Evolutionary conservation across 1,140 invertebrate genomes (phyloP).

Genomic region (Hirudo medicinalis): DNA sequence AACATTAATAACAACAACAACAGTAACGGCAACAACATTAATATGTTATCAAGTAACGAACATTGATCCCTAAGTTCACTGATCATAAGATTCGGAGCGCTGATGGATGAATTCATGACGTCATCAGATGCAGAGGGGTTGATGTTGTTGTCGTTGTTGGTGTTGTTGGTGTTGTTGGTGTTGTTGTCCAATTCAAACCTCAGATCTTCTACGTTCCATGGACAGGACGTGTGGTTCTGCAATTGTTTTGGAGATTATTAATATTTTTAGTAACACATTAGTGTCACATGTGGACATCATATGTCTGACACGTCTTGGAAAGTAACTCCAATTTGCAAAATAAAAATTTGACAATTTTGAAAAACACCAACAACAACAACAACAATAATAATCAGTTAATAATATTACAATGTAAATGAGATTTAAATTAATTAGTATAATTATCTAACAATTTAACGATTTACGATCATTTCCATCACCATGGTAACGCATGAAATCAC

Average conservation of each 20-base stretch:
- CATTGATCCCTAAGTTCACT: too few relatives aligned
- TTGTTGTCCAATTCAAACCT: constrained; percentile 9
- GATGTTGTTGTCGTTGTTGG: background rate
- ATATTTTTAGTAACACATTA: background rate
- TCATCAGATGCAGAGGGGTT: background rate
- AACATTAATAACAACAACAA: too few relatives aligned
- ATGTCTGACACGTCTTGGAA: background rate
- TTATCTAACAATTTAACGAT: too few relatives aligned
- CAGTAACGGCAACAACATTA: too few relatives aligned
- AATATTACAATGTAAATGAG: too few relatives aligned
- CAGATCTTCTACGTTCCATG: constrained; percentile 6
- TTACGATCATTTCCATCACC: too few relatives aligned
- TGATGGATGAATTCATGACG: too few relatives aligned
- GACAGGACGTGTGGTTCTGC: background rate
- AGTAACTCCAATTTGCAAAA: background rate
- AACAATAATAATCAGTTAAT: background rate
- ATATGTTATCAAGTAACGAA: too few relatives aligned
- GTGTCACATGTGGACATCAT: background rate
- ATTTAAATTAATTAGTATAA: too few relatives aligned
- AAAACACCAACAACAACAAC: background rate
- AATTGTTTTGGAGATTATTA: too few relatives aligned
- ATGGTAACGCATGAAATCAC: too few relatives aligned
- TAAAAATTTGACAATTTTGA: background rate
- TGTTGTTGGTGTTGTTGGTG: background rate
- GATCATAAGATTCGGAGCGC: too few relatives aligned